Percentiles rank a stretch among this genome's conserved stretches.
These are phyloP conservation scores for Chaitophorus viminalis DNA, from an alignment of 2,888 invertebrate species.

Conservation along the genomic window DNA sequence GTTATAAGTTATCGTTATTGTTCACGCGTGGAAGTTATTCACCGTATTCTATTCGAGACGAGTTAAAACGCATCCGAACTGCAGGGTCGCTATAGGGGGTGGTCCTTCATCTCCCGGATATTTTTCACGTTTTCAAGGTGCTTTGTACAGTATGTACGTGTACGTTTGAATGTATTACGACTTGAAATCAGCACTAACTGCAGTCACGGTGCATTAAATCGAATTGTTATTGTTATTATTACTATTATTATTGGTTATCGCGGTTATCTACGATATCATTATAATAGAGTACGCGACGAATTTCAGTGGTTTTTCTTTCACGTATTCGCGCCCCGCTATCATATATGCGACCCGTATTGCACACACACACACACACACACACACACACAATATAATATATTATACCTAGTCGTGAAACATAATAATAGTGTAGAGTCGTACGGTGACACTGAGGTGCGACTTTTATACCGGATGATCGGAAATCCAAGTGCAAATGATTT, in stretches of 20 bases:
- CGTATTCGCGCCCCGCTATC: not conserved
- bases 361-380: too few relatives aligned
- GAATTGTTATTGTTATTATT: not conserved
- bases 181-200: not conserved
- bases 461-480: not conserved
- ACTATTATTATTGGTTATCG: not conserved
- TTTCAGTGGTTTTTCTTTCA: not conserved
- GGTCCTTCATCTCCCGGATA: not conserved
- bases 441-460: not conserved
- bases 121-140: slow-evolving; percentile 7
- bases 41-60: not conserved
- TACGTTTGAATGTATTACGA: not conserved
- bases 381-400: too few relatives aligned
- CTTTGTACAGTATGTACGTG: not conserved
- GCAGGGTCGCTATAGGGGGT: not conserved
- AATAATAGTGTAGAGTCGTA: too few relatives aligned
- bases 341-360: not conserved
- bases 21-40: too few relatives aligned
- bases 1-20: too few relatives aligned
- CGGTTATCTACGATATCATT: not conserved
- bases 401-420: not conserved
- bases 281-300: not conserved
- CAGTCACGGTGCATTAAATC: not conserved
- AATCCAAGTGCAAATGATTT: not conserved
- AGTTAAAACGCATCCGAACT: not conserved